Percentiles rank a stretch among this genome's conserved stretches.
Conservation (phyloP, 2,888 invertebrate species). For the Pterobdella sp. region DNA sequence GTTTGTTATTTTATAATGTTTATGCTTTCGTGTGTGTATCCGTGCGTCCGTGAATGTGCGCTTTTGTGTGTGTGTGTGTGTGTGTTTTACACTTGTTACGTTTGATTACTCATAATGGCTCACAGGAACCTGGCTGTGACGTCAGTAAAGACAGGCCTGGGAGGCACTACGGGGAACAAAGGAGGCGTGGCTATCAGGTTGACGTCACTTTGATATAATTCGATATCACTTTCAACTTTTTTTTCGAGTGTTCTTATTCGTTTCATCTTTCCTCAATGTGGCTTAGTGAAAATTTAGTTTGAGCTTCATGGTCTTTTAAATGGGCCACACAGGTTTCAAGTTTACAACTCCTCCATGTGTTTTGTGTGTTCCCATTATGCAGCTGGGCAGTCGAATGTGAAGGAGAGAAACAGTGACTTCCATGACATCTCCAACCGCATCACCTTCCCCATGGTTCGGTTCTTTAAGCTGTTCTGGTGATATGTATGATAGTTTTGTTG, state of each 20-base stretch:
- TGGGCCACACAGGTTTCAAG: slow-evolving; percentile 58
- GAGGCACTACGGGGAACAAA: slow-evolving; percentile 95
- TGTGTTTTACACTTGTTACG: neutral
- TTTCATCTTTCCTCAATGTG: too few relatives aligned
- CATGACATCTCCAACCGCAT: slow-evolving; percentile 82
- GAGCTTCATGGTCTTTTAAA: neutral
- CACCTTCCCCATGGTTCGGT: slow-evolving; percentile 51
- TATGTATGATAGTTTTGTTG: neutral
- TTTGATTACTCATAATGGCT: neutral
- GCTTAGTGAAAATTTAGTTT: neutral
- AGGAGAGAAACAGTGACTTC: slow-evolving; percentile 90
- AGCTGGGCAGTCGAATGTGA: slow-evolving; percentile 90
- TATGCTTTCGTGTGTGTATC: neutral
- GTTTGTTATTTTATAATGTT: slow-evolving; percentile 40
- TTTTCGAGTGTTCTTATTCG: neutral
- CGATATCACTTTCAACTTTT: neutral
- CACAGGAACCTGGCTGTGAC: slow-evolving; percentile 80
- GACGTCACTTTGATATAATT: too few relatives aligned
- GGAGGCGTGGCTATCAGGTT: slow-evolving; percentile 83
- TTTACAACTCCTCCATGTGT: slow-evolving; percentile 86
- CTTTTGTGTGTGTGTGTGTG: neutral
- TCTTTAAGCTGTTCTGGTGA: neutral
- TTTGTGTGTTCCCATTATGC: slow-evolving; percentile 99
- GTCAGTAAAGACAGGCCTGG: slow-evolving; percentile 93
- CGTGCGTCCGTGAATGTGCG: neutral